Percentiles rank a stretch among this genome's conserved stretches.
These are phyloP conservation scores for Scolanthus callimorphus DNA, from an alignment of 92 coral and sea anemone species.

Conservation along the genomic window DNA sequence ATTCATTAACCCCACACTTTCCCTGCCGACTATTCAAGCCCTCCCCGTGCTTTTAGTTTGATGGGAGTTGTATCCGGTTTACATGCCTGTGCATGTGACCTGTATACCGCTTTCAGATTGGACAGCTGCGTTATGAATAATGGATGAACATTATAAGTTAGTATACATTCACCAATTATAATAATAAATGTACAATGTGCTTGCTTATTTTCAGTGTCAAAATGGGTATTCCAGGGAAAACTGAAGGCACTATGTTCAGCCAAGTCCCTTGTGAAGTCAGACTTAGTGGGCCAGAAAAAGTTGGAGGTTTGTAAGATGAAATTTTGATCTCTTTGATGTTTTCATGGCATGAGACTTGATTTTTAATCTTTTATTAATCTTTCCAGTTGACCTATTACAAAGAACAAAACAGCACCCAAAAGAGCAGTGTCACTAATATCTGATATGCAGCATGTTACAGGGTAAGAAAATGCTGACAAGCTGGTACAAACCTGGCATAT, in stretches of 20 bases:
- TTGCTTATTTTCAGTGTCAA: constrained; percentile 78
- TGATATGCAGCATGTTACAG: constrained; percentile 90
- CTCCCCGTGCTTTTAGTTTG: too few species aligned
- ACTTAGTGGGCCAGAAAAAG: constrained; percentile 88
- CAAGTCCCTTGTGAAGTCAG: constrained; percentile 81
- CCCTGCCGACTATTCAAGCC: too few species aligned
- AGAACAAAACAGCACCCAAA: constrained; percentile 81
- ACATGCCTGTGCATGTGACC: too few species aligned
- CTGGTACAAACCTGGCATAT: too few species aligned
- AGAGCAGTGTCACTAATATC: constrained; percentile 70
- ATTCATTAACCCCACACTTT: too few species aligned
- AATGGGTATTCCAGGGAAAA: constrained; percentile 94
- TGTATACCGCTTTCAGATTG: too few species aligned
- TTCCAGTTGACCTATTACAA: constrained; percentile 83
- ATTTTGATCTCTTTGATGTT: background rate
- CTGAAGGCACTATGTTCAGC: constrained; percentile 94
- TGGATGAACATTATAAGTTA: too few species aligned
- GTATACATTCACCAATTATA: too few species aligned
- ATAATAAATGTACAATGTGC: too few species aligned
- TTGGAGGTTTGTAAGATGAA: constrained; percentile 67
- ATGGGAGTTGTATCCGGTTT: too few species aligned
- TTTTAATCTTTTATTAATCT: background rate
- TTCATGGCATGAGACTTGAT: background rate
- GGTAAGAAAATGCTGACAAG: constrained; percentile 37
- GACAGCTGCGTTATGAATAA: too few species aligned